Evolutionary conservation across 2,797 vertebrate species (phyloP).

Genomic region (Chaetodon trifasciatus): DNA sequence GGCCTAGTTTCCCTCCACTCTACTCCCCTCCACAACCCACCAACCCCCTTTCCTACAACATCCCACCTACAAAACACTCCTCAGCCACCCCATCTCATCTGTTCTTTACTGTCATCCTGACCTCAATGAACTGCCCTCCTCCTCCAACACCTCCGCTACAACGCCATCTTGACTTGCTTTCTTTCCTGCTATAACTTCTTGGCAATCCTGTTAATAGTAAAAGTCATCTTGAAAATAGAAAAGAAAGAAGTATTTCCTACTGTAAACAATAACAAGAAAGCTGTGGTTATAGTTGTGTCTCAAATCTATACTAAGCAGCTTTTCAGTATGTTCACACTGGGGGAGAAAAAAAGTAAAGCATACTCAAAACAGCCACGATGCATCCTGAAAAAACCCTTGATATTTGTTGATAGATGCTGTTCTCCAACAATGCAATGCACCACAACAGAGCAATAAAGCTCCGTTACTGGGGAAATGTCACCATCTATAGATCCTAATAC

Average conservation of each 20-base stretch:
- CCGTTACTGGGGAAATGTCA: too few relatives aligned
- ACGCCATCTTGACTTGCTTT: slow-evolving; percentile 22
- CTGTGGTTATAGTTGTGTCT: not conserved
- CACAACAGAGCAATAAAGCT: too few relatives aligned
- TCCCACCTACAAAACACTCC: slow-evolving; percentile 81
- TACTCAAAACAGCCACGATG: not conserved
- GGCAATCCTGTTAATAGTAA: slow-evolving; percentile 3
- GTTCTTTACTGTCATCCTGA: slow-evolving; percentile 83
- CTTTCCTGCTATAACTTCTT: slow-evolving; percentile 12
- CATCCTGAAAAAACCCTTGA: too few relatives aligned
- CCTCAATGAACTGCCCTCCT: slow-evolving; percentile 75
- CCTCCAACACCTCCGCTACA: slow-evolving; percentile 41
- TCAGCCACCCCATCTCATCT: slow-evolving; percentile 80
- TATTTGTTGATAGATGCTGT: not conserved
- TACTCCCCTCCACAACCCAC: slow-evolving; percentile 2
- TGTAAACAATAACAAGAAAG: not conserved
- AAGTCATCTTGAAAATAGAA: slow-evolving; percentile 8
- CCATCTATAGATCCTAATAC: too few relatives aligned
- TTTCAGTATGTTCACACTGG: not conserved
- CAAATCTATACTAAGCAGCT: not conserved
- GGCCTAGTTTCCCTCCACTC: slow-evolving; percentile 83
- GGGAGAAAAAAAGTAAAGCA: not conserved
- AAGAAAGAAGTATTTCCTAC: not conserved
- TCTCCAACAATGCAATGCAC: too few relatives aligned
- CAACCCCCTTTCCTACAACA: slow-evolving; percentile 55